A percentile compares a stretch with the other conserved stretches of the same genome.
phyloP scores from a whole-genome alignment of 2,797 vertebrate genomes.

The Amphiprion clarkii region DNA sequence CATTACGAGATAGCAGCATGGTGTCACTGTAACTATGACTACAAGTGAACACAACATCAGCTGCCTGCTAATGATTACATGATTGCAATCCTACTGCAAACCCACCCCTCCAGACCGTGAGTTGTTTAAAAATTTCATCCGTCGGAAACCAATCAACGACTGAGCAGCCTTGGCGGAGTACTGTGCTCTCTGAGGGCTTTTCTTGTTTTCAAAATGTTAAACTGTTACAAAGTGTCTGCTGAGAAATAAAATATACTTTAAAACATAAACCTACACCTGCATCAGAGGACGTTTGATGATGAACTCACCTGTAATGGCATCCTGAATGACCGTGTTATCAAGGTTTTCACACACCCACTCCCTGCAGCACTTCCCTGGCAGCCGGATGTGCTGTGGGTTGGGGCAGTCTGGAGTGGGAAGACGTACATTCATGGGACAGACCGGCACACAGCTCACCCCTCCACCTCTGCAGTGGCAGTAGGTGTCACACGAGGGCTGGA shows the following conservation, averaged over 20 bases:
- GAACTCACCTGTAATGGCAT: conserved; percentile 82
- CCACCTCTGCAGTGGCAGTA: conserved; percentile 90
- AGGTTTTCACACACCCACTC: conserved; percentile 93
- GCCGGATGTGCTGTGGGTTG: conserved; percentile 83
- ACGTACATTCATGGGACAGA: conserved; percentile 86
- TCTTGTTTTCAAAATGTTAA: too few relatives aligned
- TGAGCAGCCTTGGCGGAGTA: too few relatives aligned
- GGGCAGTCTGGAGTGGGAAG: conserved; percentile 92
- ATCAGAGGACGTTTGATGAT: neutral
- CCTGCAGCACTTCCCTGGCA: conserved; percentile 93
- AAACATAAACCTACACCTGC: neutral
- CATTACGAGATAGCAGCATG: too few relatives aligned
- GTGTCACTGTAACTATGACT: too few relatives aligned
- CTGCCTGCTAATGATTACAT: too few relatives aligned
- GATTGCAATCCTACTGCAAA: too few relatives aligned
- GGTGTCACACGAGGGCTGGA: conserved; percentile 91
- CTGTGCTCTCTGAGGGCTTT: too few relatives aligned
- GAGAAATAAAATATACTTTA: neutral
- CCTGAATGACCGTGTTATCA: conserved; percentile 77
- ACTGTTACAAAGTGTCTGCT: too few relatives aligned
- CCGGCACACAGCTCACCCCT: conserved; percentile 89
- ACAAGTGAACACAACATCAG: too few relatives aligned
- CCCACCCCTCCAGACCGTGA: too few relatives aligned
- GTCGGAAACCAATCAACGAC: too few relatives aligned
- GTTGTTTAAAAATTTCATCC: too few relatives aligned